Evolutionary conservation across 1,140 invertebrate species (phyloP).

Genomic region (Aphelinus certus): DNA sequence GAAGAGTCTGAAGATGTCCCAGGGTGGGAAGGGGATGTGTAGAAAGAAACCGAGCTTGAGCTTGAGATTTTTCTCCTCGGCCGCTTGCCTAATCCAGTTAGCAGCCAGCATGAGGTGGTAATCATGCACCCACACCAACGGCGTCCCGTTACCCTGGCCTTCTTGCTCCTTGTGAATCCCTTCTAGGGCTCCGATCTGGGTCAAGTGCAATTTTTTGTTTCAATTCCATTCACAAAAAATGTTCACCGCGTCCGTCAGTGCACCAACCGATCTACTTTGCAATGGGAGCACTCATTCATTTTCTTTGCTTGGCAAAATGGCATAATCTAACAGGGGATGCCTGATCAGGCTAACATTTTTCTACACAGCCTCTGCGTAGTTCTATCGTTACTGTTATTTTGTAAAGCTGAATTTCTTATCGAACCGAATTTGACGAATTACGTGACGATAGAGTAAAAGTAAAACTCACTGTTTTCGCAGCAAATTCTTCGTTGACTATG

Average conservation of each 20-base stretch:
- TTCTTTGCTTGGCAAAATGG: too few relatives aligned
- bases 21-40: conserved; percentile 92
- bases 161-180: conserved; percentile 70
- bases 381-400: too few relatives aligned
- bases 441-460: neutral
- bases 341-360: too few relatives aligned
- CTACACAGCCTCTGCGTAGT: too few relatives aligned
- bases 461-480: conserved; percentile 75
- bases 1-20: conserved; percentile 90
- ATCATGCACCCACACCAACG: conserved; percentile 91
- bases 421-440: too few relatives aligned
- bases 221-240: too few relatives aligned
- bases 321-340: too few relatives aligned
- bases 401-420: too few relatives aligned
- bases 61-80: conserved; percentile 80
- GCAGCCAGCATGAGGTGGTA: conserved; percentile 91
- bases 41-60: conserved; percentile 90
- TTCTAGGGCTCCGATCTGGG: conserved; percentile 69
- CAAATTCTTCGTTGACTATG: conserved; percentile 84
- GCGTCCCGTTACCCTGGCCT: conserved; percentile 68
- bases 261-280: too few relatives aligned
- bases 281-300: too few relatives aligned
- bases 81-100: conserved; percentile 85
- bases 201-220: too few relatives aligned
- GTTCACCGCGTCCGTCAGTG: too few relatives aligned